Percentiles rank a stretch among this genome's conserved stretches.
These are phyloP conservation scores for Chironex yamaguchii DNA, from an alignment of 30 jellyfish, hydroid and myxozoan species.

Conservation along the genomic window DNA sequence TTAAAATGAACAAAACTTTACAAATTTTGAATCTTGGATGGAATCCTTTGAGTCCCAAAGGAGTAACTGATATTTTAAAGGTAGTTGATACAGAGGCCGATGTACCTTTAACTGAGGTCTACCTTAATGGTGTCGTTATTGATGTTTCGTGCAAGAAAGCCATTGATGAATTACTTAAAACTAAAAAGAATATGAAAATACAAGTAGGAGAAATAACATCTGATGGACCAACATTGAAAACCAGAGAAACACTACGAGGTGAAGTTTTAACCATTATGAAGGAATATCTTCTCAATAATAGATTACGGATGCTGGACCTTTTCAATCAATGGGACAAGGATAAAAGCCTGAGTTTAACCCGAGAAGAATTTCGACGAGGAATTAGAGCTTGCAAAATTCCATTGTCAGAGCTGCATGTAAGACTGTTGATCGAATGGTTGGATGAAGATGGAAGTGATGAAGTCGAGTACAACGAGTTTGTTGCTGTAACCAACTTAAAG, in stretches of 20 bases:
- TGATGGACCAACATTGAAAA: slow-evolving; percentile 59
- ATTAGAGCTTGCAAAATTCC: slow-evolving; percentile 77
- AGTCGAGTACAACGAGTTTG: slow-evolving; percentile 82
- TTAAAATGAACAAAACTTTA: slow-evolving; percentile 15
- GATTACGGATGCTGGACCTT: slow-evolving; percentile 88
- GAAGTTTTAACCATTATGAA: slow-evolving; percentile 72
- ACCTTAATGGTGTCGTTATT: slow-evolving; percentile 58
- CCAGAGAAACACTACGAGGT: slow-evolving; percentile 58
- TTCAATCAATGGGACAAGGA: slow-evolving; percentile 93
- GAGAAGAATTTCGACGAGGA: slow-evolving; percentile 76
- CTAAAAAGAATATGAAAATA: slow-evolving; percentile 25
- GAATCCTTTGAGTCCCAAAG: slow-evolving; percentile 34
- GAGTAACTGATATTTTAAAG: slow-evolving; percentile 7
- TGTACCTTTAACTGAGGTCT: slow-evolving; percentile 24
- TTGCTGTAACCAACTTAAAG: slow-evolving; percentile 67
- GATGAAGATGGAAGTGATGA: slow-evolving; percentile 85
- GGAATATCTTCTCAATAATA: slow-evolving; percentile 63
- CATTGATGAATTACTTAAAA: slow-evolving; percentile 49
- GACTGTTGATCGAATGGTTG: slow-evolving; percentile 78
- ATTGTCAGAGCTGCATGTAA: slow-evolving; percentile 69
- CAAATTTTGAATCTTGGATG: slow-evolving; percentile 8
- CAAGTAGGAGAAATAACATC: slow-evolving; percentile 70
- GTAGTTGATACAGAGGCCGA: slow-evolving; percentile 35
- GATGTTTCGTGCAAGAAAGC: slow-evolving; percentile 53
- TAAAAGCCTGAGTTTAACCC: slow-evolving; percentile 76